Percentiles rank a stretch among this genome's conserved stretches.
Evolutionary conservation across 2,888 invertebrate genomes (phyloP).

Genomic region (Pocota personata): DNA sequence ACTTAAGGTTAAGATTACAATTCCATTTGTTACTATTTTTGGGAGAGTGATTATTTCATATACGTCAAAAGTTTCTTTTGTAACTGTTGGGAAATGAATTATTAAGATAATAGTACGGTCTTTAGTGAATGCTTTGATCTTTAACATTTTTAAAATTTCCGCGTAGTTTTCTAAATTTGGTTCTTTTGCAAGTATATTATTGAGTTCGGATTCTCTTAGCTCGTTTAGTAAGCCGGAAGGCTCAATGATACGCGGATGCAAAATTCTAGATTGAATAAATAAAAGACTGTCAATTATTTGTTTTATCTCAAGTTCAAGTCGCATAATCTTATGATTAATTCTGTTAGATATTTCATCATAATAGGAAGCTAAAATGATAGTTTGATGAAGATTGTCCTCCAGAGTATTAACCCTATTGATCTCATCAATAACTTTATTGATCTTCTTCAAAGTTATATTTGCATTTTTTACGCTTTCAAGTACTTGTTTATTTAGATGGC

Average conservation of each 20-base stretch:
- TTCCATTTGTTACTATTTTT: constrained; percentile 22
- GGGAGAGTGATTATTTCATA: constrained; percentile 20
- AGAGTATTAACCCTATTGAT: background rate
- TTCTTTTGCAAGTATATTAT: background rate
- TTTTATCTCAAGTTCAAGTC: background rate
- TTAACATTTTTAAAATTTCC: background rate
- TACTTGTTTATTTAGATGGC: too few species aligned
- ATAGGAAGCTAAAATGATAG: too few species aligned
- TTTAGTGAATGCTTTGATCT: constrained; percentile 2
- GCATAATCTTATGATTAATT: background rate
- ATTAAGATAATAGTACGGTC: background rate
- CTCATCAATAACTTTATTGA: too few species aligned
- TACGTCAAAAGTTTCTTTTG: constrained; percentile 1
- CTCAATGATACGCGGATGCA: too few species aligned
- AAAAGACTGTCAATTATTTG: constrained; percentile 3
- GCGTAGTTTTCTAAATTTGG: background rate
- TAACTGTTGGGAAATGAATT: background rate
- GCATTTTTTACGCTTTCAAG: too few species aligned
- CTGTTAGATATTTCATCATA: too few species aligned
- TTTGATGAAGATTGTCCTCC: too few species aligned
- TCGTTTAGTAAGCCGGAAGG: too few species aligned
- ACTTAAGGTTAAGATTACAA: too few species aligned
- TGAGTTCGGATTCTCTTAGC: too few species aligned
- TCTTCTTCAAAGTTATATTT: too few species aligned
- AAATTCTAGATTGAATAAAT: background rate